These are phyloP conservation scores for Sigmodon hispidus DNA, from an alignment of 2,113 vertebrate genomes.

Conservation along the genomic window DNA sequence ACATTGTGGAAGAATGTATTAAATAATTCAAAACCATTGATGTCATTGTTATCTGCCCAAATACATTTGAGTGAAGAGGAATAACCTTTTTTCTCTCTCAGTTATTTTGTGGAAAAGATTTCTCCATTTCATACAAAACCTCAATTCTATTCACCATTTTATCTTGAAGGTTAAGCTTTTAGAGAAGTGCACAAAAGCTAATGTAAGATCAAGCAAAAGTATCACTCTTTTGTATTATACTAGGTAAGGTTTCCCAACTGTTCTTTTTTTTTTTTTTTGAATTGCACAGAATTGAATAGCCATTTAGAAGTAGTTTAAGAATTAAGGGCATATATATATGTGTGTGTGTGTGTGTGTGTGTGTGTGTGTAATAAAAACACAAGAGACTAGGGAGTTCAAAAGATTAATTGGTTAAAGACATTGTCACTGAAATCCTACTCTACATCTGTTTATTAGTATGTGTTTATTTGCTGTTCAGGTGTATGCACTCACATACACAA, in stretches of 20 bases:
- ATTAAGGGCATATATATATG: slow-evolving; percentile 40
- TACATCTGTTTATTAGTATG: background rate
- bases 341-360: no score
- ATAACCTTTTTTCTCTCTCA: slow-evolving; percentile 66
- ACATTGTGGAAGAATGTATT: slow-evolving; percentile 67
- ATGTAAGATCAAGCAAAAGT: slow-evolving; percentile 54
- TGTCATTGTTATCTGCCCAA: slow-evolving; percentile 73
- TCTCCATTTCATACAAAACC: slow-evolving; percentile 34
- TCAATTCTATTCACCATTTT: slow-evolving; percentile 61
- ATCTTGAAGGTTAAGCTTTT: slow-evolving; percentile 58
- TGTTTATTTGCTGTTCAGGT: background rate
- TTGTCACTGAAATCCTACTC: background rate
- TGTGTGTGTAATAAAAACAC: slow-evolving; percentile 22
- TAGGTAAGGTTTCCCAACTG: slow-evolving; percentile 11
- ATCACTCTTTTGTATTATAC: slow-evolving; percentile 44
- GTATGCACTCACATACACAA: background rate
- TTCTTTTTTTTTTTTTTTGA: background rate
- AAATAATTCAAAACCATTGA: slow-evolving; percentile 78
- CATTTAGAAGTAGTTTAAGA: slow-evolving; percentile 46
- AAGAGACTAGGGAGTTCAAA: background rate
- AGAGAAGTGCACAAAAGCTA: slow-evolving; percentile 53
- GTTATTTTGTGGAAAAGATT: slow-evolving; percentile 57
- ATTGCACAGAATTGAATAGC: slow-evolving; percentile 31
- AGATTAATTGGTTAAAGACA: slow-evolving; percentile 58
- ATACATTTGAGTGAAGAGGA: slow-evolving; percentile 68